These are phyloP conservation scores for Corythoichthys intestinalis DNA, from an alignment of 2,113 vertebrate genomes.

Conservation along the genomic window DNA sequence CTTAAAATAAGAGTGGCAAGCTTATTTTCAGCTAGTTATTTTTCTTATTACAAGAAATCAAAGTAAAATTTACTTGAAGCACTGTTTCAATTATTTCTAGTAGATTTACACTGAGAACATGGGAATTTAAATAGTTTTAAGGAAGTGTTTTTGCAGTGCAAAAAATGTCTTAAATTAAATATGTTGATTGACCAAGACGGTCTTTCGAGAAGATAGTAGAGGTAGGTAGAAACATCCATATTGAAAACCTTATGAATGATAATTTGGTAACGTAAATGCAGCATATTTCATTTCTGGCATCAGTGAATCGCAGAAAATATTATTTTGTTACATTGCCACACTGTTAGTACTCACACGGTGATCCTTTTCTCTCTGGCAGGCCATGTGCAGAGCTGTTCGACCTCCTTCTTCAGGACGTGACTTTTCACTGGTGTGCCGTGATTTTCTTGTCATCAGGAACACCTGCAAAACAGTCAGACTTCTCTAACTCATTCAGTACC, in stretches of 20 bases:
- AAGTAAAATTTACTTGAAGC: no score
- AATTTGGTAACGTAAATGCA: background rate
- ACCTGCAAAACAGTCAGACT: constrained; percentile 12
- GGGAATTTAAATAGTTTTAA: no score
- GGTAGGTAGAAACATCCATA: background rate
- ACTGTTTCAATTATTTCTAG: no score
- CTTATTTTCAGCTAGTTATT: no score
- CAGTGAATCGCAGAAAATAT: background rate
- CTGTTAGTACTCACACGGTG: constrained; percentile 28
- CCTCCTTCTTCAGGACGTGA: constrained; percentile 69
- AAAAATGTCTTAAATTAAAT: background rate
- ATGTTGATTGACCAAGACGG: background rate
- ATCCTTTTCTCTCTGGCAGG: constrained; percentile 75
- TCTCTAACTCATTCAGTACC: background rate
- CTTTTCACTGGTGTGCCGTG: constrained; percentile 18
- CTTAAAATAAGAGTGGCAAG: no score
- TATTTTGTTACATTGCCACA: background rate
- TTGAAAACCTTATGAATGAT: background rate
- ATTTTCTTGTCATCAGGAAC: constrained; percentile 3
- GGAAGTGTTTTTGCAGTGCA: no score
- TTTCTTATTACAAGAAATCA: no score
- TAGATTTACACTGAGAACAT: no score
- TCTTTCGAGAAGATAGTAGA: background rate
- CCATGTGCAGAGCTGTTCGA: constrained; percentile 78
- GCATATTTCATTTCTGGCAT: background rate